A percentile compares a stretch with the other conserved stretches of the same genome.
Evolutionary conservation across 2,113 vertebrate genomes (phyloP).

Genomic region (Girardinichthys multiradiatus): DNA sequence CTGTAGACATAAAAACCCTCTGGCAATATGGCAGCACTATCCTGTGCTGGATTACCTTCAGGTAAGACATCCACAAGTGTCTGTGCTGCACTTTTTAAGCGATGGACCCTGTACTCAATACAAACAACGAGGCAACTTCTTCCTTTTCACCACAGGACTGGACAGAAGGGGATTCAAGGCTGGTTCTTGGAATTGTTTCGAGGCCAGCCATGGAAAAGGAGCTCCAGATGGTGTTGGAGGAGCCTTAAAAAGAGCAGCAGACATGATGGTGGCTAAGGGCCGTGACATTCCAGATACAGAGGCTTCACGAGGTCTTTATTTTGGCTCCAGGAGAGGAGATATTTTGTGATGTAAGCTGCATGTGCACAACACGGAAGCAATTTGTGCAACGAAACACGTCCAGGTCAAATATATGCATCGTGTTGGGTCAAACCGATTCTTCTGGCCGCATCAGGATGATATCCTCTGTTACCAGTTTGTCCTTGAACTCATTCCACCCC

Average conservation of each 20-base stretch:
- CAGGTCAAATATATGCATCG: not conserved
- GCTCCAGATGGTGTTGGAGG: not conserved
- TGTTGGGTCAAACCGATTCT: too few relatives aligned
- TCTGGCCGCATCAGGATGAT: too few relatives aligned
- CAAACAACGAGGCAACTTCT: not conserved
- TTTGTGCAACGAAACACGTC: not conserved
- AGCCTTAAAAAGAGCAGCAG: too few relatives aligned
- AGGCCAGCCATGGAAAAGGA: not conserved
- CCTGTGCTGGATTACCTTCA: conserved; percentile 1
- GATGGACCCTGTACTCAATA: too few relatives aligned
- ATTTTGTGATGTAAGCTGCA: too few relatives aligned
- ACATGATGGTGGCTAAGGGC: too few relatives aligned
- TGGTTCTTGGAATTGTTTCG: not conserved
- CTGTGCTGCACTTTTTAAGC: too few relatives aligned
- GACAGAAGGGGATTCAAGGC: not conserved
- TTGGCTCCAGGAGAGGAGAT: not conserved
- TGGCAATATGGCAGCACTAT: not conserved
- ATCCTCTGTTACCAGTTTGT: too few relatives aligned
- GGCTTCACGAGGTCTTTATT: not conserved
- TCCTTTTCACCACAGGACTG: too few relatives aligned
- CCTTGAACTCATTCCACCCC: too few relatives aligned
- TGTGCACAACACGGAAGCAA: not conserved
- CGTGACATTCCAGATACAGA: not conserved
- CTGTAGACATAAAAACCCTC: too few relatives aligned
- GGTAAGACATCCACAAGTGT: not conserved